phyloP scores from a whole-genome alignment of 2,888 invertebrate genomes.

The Neoascia interrupta region DNA sequence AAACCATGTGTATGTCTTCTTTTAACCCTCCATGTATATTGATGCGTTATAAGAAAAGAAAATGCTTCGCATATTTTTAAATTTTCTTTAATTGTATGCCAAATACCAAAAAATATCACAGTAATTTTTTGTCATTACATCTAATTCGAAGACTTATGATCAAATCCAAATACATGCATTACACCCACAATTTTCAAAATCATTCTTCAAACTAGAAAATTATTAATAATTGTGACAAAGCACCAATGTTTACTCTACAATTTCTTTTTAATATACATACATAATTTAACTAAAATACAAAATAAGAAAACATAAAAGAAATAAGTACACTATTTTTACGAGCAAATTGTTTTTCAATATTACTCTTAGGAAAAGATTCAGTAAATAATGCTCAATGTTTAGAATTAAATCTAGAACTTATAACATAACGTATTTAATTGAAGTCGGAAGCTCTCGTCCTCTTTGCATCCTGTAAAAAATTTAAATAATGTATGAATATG shows the following conservation, averaged over 20 bases:
- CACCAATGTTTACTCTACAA: conserved; percentile 1
- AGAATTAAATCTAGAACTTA: conserved; percentile 18
- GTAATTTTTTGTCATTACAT: conserved; percentile 54
- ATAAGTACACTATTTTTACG: conserved; percentile 33
- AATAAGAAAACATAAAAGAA: too few species aligned
- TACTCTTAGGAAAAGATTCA: conserved; percentile 16
- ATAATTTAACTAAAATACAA: too few species aligned
- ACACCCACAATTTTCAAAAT: background rate
- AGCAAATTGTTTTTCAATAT: conserved; percentile 20
- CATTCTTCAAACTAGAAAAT: conserved; percentile 10
- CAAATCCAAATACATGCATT: background rate
- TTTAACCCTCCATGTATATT: too few species aligned
- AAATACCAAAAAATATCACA: conserved; percentile 68
- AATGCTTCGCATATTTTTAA: too few species aligned
- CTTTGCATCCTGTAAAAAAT: background rate
- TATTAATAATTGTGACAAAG: conserved; percentile 10
- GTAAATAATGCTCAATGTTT: conserved; percentile 2
- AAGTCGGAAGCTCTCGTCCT: background rate
- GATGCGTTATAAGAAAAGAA: too few species aligned
- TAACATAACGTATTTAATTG: conserved; percentile 1
- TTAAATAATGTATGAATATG: too few species aligned
- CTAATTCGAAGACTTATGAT: conserved; percentile 34
- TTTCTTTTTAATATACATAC: too few species aligned
- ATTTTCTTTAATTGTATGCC: conserved; percentile 49
- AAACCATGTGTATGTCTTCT: too few species aligned